Conservation (phyloP, 2,797 vertebrate species). For the Mico argentatus region DNA sequence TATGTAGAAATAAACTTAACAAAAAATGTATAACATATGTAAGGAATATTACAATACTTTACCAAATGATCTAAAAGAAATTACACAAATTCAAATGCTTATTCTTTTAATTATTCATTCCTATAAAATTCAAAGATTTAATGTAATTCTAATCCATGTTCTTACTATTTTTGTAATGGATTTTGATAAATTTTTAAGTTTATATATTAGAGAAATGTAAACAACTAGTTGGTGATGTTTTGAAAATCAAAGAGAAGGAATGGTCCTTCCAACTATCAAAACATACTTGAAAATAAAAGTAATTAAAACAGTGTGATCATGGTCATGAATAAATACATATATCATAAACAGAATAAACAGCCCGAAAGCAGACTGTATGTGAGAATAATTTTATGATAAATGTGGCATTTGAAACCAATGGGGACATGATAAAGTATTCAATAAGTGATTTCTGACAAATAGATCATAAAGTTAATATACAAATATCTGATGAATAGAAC, state of each 20-base stretch:
- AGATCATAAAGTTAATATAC: background rate
- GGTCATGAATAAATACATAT: background rate
- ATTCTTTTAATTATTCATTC: conserved; percentile 37
- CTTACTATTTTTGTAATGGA: background rate
- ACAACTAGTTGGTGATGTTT: background rate
- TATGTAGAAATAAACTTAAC: background rate
- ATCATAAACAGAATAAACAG: background rate
- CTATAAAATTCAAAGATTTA: background rate
- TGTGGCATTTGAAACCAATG: background rate
- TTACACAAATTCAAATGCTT: background rate
- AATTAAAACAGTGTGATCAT: background rate
- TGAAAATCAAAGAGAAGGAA: background rate
- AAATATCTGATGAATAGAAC: background rate
- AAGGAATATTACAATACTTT: background rate
- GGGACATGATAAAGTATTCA: background rate
- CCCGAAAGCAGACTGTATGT: background rate
- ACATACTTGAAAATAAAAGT: background rate
- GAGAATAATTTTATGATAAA: conserved; percentile 44
- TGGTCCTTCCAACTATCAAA: background rate
- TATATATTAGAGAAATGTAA: background rate
- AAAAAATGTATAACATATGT: background rate
- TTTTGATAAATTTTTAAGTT: background rate
- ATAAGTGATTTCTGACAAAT: background rate
- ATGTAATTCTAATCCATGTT: background rate
- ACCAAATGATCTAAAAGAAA: background rate